Evolutionary conservation across 2,888 invertebrate genomes (phyloP), one percentile per base, ranked within the genome.

Genomic region (Helobdella robusta): DNA sequence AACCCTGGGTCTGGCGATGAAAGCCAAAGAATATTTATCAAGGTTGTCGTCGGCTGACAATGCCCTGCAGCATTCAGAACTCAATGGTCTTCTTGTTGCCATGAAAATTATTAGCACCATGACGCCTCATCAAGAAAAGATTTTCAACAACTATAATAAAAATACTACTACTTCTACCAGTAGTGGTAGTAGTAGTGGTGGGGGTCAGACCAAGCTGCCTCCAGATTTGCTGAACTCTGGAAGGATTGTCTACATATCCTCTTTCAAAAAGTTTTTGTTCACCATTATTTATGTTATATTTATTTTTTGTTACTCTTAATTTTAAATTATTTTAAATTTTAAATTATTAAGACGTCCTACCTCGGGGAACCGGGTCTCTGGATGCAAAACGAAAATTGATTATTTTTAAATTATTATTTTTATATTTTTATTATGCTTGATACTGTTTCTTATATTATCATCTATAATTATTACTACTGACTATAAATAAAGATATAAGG

Each of bases 241-340:
- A 15, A 83, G 93, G 68, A 88, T 94, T 20, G 89, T 94, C 73
- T 91, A 91, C 75, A 87, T 94, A 40, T 92, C 92, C 5, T 88
- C 89, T 71, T 87, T 91, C 0, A 84, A 90, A 71, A 78, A 74
- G 79, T 79, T 67, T 46, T 25, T 61, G n/a, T 46, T n/a, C 28
- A 18, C 4, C 2, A 6, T 25, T 11, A 48, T 2, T 20, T 56
- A 5, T 65, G 30, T 63, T n/a, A n/a, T n/a, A n/a, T n/a, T n/a
- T n/a, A n/a, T n/a, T n/a, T n/a, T n/a, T n/a, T n/a, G n/a, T n/a
- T n/a, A n/a, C n/a, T n/a, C n/a, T n/a, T n/a, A n/a, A n/a, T n/a
- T n/a, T n/a, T n/a, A 54, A 54, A 54, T 54, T n/a, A 54, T 54
- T 54, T 30, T 30, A 54, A 54, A 4, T 23, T n/a, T n/a, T n/a